These are phyloP conservation scores for Ctenicera cuprea DNA, from an alignment of 2,888 invertebrate species.

Conservation along the genomic window DNA sequence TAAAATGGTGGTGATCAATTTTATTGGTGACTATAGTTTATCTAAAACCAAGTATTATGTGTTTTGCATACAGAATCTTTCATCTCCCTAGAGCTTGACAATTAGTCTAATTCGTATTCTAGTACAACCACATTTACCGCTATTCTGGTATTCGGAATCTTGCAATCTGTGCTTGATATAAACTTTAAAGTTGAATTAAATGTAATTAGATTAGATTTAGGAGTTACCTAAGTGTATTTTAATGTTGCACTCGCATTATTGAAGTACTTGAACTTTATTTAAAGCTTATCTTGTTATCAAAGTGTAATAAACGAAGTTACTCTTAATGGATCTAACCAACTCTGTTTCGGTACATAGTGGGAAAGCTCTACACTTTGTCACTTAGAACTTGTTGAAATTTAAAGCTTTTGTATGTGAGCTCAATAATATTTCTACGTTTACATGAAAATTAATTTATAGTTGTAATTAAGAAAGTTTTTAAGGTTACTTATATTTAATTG, in stretches of 20 bases:
- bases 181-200: conserved; percentile 52
- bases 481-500: too few species aligned
- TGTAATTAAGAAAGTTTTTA: too few species aligned
- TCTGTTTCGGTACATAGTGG: conserved; percentile 38
- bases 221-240: conserved; percentile 55
- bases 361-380: conserved; percentile 35
- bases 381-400: conserved; percentile 38
- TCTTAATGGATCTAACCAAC: conserved; percentile 52
- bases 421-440: not conserved
- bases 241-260: conserved; percentile 53
- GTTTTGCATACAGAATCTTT: conserved; percentile 7
- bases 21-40: too few species aligned
- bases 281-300: conserved; percentile 52
- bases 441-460: not conserved
- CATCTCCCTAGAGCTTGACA: conserved; percentile 22
- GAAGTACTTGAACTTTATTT: conserved; percentile 54
- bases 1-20: not conserved
- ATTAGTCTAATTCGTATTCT: conserved; percentile 37
- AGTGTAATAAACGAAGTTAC: conserved; percentile 50
- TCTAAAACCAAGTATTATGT: conserved; percentile 10
- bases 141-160: conserved; percentile 12
- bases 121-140: conserved; percentile 41
- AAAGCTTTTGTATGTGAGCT: conserved; percentile 21
- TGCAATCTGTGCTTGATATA: conserved; percentile 45
- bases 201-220: conserved; percentile 55